phyloP scores from a whole-genome alignment of 2,113 vertebrate species.

The Pluvialis apricaria region DNA sequence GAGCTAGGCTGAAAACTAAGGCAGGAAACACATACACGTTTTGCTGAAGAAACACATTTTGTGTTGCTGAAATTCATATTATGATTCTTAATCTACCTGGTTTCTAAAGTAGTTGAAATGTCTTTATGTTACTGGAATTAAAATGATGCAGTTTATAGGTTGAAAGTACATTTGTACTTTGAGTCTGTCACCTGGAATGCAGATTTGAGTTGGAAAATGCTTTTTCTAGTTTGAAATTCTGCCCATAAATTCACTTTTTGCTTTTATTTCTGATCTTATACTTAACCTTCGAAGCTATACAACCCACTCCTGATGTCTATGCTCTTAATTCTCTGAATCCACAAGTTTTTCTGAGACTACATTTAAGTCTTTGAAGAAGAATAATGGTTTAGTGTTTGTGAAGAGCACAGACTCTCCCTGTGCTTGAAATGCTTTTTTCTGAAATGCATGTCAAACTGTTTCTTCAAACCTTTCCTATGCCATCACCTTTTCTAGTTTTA shows the following conservation, averaged over 20 bases:
- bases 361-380: neutral
- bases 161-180: neutral
- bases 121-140: neutral
- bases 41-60: neutral
- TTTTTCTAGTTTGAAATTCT: slow-evolving; percentile 3
- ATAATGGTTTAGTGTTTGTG: neutral
- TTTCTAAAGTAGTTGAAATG: neutral
- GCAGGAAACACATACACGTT: neutral
- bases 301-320: neutral
- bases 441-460: neutral
- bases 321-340: neutral
- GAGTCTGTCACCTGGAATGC: neutral
- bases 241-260: neutral
- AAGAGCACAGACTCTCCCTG: neutral
- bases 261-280: slow-evolving; percentile 7
- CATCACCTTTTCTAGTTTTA: neutral
- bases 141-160: neutral
- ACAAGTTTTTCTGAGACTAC: neutral
- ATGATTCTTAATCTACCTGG: neutral
- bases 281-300: neutral
- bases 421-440: neutral
- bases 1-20: neutral
- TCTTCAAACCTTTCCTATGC: neutral
- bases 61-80: neutral
- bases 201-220: neutral